phyloP scores from a whole-genome alignment of 2,888 invertebrate genomes.

The Amblyjoppa fuscipennis region DNA sequence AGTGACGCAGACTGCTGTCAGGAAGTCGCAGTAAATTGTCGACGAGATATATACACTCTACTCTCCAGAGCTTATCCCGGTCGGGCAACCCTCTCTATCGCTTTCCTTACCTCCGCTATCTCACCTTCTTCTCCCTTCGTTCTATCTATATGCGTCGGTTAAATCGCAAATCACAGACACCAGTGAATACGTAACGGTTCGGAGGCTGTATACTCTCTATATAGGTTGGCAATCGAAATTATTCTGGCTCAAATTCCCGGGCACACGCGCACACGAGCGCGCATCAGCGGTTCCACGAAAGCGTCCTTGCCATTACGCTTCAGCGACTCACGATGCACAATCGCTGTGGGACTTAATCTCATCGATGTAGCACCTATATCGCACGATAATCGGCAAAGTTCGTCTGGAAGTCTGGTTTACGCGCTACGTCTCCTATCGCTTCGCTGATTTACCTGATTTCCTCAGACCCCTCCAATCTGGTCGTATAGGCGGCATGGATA shows the following conservation, averaged over 20 bases:
- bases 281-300: slow-evolving; percentile 54
- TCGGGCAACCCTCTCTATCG: slow-evolving; percentile 42
- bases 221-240: slow-evolving; percentile 49
- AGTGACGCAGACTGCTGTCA: slow-evolving; percentile 74
- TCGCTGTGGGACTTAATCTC: slow-evolving; percentile 59
- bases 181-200: slow-evolving; percentile 31
- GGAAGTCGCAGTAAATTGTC: slow-evolving; percentile 76
- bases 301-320: slow-evolving; percentile 47
- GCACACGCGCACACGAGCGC: slow-evolving; percentile 29
- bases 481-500: slow-evolving; percentile 50
- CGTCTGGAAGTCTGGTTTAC: slow-evolving; percentile 59
- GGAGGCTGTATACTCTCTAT: slow-evolving; percentile 14
- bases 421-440: slow-evolving; percentile 45
- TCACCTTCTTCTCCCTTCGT: slow-evolving; percentile 41
- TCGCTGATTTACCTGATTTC: slow-evolving; percentile 50
- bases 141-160: slow-evolving; percentile 64
- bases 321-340: slow-evolving; percentile 58
- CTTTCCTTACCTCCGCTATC: slow-evolving; percentile 30
- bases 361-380: slow-evolving; percentile 60
- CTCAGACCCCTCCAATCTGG: slow-evolving; percentile 24
- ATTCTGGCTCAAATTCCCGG: slow-evolving; percentile 46
- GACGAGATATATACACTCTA: slow-evolving; percentile 55
- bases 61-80: slow-evolving; percentile 55
- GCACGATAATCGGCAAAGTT: slow-evolving; percentile 66
- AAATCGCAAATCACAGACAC: slow-evolving; percentile 78